Evolutionary conservation across 2,797 vertebrate genomes (phyloP), one percentile per base, ranked within the genome.

Genomic region (Manis javanica): DNA sequence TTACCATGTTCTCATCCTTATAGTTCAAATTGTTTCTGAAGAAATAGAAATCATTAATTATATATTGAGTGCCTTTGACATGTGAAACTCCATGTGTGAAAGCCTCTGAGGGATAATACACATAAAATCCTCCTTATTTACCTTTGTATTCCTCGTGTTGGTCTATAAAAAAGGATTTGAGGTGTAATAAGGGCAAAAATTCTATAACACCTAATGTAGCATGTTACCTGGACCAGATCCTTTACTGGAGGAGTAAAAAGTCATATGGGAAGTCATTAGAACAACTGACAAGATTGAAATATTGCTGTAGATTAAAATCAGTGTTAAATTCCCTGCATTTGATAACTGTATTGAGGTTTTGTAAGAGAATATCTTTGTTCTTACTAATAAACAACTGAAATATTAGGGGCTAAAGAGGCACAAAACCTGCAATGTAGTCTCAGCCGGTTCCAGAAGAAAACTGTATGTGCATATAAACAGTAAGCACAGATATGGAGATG

Each of bases 351-450:
- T 59, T 69, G 10, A 94, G 90, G 37, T 64, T 94, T 94, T 74
- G 11, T 90, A 57, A 90, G 71, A 85, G 46, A 37, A 59, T 94
- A n/a, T 57, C 79, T 91, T 51, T 90, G 42, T 90, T 94, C 82
- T 84, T 91, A 64, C 51, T 71, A 95, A 75, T 29, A 31, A 0
- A 64, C 26, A 71, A 29, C 79, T 87, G 63, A 92, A 87, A 74
- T 88, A 81, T 71, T 87, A 81, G 75, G 46, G 61, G n/a, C 10
- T 39, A 31, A 46, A 71, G 53, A 53, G 49, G 23, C 6, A 59
- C 2, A 29, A 0, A 3, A 23, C 46, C 79, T 72, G 9, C 18
- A 57, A 69, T 53, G 63, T 75, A 81, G 39, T 49, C 37, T 77
- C 42, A 74, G 21, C 34, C 63, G n/a, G 51, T 83, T 83, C 26